Percentiles rank a stretch among this genome's conserved stretches.
Conservation (phyloP, 2,888 invertebrate species). For the Phasia obesa region DNA sequence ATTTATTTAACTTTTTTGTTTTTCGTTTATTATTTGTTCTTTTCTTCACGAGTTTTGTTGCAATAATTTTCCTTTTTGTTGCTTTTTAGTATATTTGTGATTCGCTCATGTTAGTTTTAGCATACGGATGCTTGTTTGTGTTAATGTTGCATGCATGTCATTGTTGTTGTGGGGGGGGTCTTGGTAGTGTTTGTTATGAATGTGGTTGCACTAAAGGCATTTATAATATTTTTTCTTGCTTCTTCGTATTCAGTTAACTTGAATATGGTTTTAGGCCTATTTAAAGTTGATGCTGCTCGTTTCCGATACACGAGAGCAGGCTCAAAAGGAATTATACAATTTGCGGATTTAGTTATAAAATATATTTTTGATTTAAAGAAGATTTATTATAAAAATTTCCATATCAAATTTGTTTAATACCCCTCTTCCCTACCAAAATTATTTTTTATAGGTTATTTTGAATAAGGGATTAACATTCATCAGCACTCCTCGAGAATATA, state of each 20-base stretch:
- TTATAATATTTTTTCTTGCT: slow-evolving; percentile 30
- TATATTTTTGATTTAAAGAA: no score
- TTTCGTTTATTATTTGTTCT: neutral
- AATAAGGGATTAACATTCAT: no score
- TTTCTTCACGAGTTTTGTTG: slow-evolving; percentile 21
- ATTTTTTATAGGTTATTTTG: no score
- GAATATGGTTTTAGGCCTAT: slow-evolving; percentile 58
- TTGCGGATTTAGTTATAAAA: no score
- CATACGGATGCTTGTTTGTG: slow-evolving; percentile 24
- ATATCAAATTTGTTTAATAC: no score
- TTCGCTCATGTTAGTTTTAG: slow-evolving; percentile 60
- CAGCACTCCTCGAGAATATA: no score
- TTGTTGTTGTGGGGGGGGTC: slow-evolving; percentile 22
- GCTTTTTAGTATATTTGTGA: slow-evolving; percentile 55
- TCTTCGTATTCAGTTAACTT: slow-evolving; percentile 47
- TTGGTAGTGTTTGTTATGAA: slow-evolving; percentile 28
- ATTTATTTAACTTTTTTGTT: slow-evolving; percentile 42
- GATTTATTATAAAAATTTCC: no score
- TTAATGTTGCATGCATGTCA: slow-evolving; percentile 17
- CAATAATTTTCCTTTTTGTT: slow-evolving; percentile 40
- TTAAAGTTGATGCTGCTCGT: slow-evolving; percentile 54
- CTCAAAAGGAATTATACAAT: neutral
- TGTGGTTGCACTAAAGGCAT: slow-evolving; percentile 45
- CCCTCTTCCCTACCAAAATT: no score
- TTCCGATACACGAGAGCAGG: neutral